These are phyloP conservation scores for Spheniscus humboldti DNA, from an alignment of 2,797 vertebrate species.

Conservation along the genomic window DNA sequence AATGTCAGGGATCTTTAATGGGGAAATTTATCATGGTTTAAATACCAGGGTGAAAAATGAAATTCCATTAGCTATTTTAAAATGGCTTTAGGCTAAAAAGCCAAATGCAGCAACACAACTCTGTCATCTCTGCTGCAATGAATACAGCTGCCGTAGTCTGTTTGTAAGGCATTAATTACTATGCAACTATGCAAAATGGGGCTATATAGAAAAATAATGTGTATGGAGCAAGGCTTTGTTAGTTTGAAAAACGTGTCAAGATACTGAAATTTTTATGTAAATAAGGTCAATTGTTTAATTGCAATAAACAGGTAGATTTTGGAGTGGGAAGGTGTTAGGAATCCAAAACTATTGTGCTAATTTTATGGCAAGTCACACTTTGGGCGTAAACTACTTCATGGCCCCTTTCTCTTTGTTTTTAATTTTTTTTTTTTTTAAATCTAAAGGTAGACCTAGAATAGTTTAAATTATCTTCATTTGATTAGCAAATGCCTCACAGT, in stretches of 20 bases:
- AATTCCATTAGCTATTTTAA: slow-evolving; percentile 26
- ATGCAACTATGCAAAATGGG: not conserved
- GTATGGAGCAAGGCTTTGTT: not conserved
- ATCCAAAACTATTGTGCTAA: not conserved
- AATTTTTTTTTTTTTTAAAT: not conserved
- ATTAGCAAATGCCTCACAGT: not conserved
- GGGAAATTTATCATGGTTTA: not conserved
- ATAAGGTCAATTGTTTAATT: not conserved
- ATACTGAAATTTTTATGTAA: not conserved
- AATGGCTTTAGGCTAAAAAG: slow-evolving; percentile 1
- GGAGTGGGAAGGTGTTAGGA: not conserved
- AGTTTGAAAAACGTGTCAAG: not conserved
- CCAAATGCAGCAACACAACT: not conserved
- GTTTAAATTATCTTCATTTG: not conserved
- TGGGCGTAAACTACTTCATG: not conserved
- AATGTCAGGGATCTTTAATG: not conserved
- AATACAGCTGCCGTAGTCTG: not conserved
- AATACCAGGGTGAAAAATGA: slow-evolving; percentile 7
- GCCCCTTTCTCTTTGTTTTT: not conserved
- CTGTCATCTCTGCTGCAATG: not conserved
- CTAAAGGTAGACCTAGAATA: not conserved
- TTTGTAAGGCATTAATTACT: slow-evolving; percentile 9
- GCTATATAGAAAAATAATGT: not conserved
- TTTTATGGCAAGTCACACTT: not conserved
- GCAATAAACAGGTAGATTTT: not conserved